A percentile compares a stretch with the other conserved stretches of the same genome.
These are phyloP conservation scores for Alethe castanea DNA, from an alignment of 2,113 vertebrate genomes.

Conservation along the genomic window DNA sequence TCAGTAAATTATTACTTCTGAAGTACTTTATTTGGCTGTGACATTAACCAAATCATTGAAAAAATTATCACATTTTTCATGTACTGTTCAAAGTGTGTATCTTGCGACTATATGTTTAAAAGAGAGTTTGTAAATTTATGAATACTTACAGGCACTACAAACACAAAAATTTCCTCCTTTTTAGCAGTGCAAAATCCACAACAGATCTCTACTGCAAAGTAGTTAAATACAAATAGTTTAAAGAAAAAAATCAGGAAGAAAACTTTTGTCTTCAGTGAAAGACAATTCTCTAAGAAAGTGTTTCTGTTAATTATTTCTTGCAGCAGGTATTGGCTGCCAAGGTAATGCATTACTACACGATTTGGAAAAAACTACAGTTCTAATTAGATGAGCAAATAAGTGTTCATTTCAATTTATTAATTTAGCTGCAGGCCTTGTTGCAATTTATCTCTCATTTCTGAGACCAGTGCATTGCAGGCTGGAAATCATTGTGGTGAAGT, in stretches of 20 bases:
- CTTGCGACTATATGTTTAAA: not conserved
- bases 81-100: not conserved
- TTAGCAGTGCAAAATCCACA: not conserved
- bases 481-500: conserved; percentile 75
- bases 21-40: not conserved
- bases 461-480: conserved; percentile 66
- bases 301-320: conserved; percentile 68
- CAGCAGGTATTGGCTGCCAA: conserved; percentile 62
- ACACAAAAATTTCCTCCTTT: not conserved
- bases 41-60: not conserved
- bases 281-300: conserved; percentile 29
- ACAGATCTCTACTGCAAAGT: not conserved
- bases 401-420: conserved; percentile 82
- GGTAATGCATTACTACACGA: conserved; percentile 64
- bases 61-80: not conserved
- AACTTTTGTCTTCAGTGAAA: conserved; percentile 14
- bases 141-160: conserved; percentile 4
- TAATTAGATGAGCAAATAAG: conserved; percentile 84
- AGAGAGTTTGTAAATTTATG: not conserved
- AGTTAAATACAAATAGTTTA: not conserved
- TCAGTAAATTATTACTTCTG: not conserved
- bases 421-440: conserved; percentile 77
- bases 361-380: conserved; percentile 73
- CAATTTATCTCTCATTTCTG: conserved; percentile 78
- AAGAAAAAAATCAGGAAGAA: not conserved